These are phyloP conservation scores for Gorsachius magnificus DNA, from an alignment of 2,797 vertebrate genomes.

Conservation along the genomic window DNA sequence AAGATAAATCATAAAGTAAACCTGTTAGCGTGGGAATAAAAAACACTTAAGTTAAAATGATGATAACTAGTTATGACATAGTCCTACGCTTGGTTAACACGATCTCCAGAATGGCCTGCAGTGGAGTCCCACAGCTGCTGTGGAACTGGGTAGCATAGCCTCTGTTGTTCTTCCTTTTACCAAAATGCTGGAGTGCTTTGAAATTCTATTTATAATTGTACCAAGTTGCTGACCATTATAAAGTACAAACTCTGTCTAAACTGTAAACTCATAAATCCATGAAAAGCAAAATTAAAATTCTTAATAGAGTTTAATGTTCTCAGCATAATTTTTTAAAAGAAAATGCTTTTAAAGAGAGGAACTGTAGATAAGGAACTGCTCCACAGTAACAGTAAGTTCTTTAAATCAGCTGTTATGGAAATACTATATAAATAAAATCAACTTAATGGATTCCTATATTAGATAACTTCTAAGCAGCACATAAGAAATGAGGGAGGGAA, in stretches of 20 bases:
- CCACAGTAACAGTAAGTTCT: background rate
- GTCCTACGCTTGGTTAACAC: background rate
- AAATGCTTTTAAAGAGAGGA: background rate
- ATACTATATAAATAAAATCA: background rate
- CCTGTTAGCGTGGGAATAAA: background rate
- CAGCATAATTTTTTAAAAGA: background rate
- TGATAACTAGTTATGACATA: background rate
- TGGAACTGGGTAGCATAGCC: background rate
- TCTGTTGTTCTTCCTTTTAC: background rate
- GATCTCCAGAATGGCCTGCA: accelerated
- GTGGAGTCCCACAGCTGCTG: background rate
- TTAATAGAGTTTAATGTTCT: background rate
- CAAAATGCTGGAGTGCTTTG: background rate
- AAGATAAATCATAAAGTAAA: background rate
- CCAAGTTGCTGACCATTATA: background rate
- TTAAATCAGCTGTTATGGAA: background rate
- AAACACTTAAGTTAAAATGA: background rate
- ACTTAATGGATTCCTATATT: background rate
- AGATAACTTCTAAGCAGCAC: background rate
- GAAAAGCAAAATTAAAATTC: background rate
- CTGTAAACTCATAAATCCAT: background rate
- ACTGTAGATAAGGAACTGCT: background rate
- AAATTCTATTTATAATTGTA: background rate
- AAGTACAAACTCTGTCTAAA: background rate
- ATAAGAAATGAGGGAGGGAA: background rate